phyloP scores from a whole-genome alignment of 2,797 vertebrate genomes.

The Antrozous pallidus region DNA sequence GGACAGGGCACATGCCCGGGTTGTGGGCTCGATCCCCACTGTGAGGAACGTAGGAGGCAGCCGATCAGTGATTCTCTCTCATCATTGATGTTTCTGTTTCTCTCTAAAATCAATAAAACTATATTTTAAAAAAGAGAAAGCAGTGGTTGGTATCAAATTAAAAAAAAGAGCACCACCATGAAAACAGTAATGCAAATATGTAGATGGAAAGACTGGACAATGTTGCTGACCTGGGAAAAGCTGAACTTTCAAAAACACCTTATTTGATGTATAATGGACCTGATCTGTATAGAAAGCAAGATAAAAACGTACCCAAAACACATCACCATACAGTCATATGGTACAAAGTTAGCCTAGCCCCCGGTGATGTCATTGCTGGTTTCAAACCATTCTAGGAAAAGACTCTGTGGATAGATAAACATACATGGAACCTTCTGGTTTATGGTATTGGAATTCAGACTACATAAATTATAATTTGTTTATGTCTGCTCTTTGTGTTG shows the following conservation, averaged over 20 bases:
- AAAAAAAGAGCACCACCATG: slow-evolving; percentile 64
- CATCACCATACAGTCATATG: slow-evolving; percentile 36
- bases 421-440: slow-evolving; percentile 14
- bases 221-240: neutral
- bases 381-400: slow-evolving; percentile 37
- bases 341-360: neutral
- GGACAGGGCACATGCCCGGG: too few species aligned
- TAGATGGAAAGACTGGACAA: slow-evolving; percentile 39
- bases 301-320: neutral
- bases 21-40: too few species aligned
- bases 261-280: neutral
- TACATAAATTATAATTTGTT: slow-evolving; percentile 59
- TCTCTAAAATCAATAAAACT: too few species aligned
- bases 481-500: slow-evolving; percentile 63
- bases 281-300: slow-evolving; percentile 7
- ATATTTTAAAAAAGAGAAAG: neutral
- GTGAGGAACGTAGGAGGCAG: too few species aligned
- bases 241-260: slow-evolving; percentile 43
- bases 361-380: slow-evolving; percentile 3
- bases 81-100: too few species aligned
- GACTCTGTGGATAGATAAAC: neutral
- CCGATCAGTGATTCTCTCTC: too few species aligned
- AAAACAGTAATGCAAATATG: slow-evolving; percentile 17
- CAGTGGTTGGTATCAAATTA: neutral
- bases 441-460: slow-evolving; percentile 59